Evolutionary conservation across 2,797 vertebrate species (phyloP).

Genomic region (Otus scops): DNA sequence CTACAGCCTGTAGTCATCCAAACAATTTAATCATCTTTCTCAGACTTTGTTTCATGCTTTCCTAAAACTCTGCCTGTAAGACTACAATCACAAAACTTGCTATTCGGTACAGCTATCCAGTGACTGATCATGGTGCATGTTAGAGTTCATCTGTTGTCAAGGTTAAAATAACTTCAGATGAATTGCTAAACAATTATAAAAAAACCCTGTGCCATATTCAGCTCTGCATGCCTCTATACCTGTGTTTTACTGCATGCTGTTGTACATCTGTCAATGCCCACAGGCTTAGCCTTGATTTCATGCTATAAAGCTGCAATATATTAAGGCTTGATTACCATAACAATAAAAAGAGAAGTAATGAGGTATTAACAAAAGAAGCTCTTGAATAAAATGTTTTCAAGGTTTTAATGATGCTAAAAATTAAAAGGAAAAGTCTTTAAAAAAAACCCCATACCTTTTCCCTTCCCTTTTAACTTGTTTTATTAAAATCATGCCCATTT

Average conservation of each 20-base stretch:
- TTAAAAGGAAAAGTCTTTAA: neutral
- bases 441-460: neutral
- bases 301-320: slow-evolving; percentile 44
- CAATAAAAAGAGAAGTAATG: slow-evolving; percentile 64
- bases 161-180: slow-evolving; percentile 75
- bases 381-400: slow-evolving; percentile 39
- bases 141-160: slow-evolving; percentile 69
- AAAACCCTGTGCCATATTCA: slow-evolving; percentile 35
- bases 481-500: neutral
- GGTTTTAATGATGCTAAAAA: slow-evolving; percentile 48
- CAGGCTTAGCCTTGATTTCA: slow-evolving; percentile 48
- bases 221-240: slow-evolving; percentile 53
- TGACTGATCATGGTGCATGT: neutral
- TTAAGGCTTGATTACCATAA: slow-evolving; percentile 67
- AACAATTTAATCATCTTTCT: neutral
- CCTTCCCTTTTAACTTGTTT: slow-evolving; percentile 25
- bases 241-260: slow-evolving; percentile 65
- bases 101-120: neutral
- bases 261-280: slow-evolving; percentile 66
- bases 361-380: slow-evolving; percentile 61
- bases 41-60: neutral
- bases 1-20: neutral
- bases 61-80: neutral
- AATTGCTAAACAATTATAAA: slow-evolving; percentile 68
- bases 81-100: neutral